phyloP scores from a whole-genome alignment of 2,797 vertebrate species.

The Naso thynnoides region DNA sequence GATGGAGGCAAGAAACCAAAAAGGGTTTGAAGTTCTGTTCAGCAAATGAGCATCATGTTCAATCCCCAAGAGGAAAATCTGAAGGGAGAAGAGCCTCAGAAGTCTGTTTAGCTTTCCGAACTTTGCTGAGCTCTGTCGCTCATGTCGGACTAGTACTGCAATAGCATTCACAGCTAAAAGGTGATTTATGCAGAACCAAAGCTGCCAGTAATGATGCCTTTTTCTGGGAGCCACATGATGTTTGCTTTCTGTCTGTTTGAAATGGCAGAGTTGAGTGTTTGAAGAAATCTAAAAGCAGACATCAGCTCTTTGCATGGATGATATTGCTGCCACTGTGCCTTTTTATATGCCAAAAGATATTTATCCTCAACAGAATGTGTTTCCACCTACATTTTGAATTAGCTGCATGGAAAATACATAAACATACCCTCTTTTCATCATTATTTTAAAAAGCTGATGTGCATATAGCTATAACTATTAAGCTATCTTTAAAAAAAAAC shows the following conservation, averaged over 20 bases:
- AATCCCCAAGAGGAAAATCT: conserved; percentile 37
- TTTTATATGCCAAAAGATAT: neutral
- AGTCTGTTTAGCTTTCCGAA: conserved; percentile 32
- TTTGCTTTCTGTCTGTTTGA: conserved; percentile 39
- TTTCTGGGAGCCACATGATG: conserved; percentile 5
- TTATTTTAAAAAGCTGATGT: neutral
- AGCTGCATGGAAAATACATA: neutral
- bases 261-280: conserved; percentile 22
- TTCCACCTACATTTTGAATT: neutral
- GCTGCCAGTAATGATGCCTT: conserved; percentile 27
- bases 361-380: neutral
- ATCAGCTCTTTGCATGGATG: neutral
- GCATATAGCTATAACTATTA: neutral
- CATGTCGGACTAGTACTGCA: neutral
- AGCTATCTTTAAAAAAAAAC: neutral
- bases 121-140: conserved; percentile 1
- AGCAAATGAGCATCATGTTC: conserved; percentile 55
- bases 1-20: conserved; percentile 25
- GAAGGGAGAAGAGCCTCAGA: conserved; percentile 36
- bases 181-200: conserved; percentile 27
- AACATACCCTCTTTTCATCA: conserved; percentile 8
- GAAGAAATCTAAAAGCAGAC: conserved; percentile 24
- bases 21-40: conserved; percentile 60
- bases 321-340: neutral
- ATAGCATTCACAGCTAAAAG: conserved; percentile 16